These are phyloP conservation scores for Dicaeum eximium DNA, from an alignment of 2,113 vertebrate species.

Conservation along the genomic window DNA sequence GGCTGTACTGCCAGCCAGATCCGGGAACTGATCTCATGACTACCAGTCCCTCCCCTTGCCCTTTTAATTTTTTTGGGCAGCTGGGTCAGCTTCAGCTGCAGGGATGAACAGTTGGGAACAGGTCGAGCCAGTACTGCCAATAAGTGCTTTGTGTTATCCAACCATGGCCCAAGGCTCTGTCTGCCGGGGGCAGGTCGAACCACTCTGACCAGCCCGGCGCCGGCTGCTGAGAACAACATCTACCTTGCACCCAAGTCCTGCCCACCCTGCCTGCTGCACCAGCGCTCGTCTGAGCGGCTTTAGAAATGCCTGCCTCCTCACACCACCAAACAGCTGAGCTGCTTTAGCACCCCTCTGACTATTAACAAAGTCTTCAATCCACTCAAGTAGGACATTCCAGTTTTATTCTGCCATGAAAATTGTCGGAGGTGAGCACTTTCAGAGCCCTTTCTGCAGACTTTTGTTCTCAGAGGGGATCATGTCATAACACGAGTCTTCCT, in stretches of 20 bases:
- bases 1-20: background rate
- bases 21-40: background rate
- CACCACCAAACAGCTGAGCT: background rate
- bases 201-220: slow-evolving; percentile 18
- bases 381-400: background rate
- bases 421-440: background rate
- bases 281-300: fast-evolving
- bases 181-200: slow-evolving; percentile 25
- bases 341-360: background rate
- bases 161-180: slow-evolving; percentile 47
- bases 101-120: slow-evolving; percentile 49
- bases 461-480: background rate
- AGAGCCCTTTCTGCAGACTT: background rate
- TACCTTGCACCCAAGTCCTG: background rate
- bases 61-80: slow-evolving; percentile 6
- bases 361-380: background rate
- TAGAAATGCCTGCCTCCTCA: background rate
- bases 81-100: slow-evolving; percentile 35
- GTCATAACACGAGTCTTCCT: slow-evolving; percentile 12
- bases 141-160: slow-evolving; percentile 29
- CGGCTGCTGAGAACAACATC: background rate
- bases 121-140: background rate
- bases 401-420: background rate
- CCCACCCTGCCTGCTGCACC: background rate
- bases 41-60: background rate